These are phyloP conservation scores for Aegithalos caudatus DNA, from an alignment of 2,113 vertebrate species.

Conservation along the genomic window DNA sequence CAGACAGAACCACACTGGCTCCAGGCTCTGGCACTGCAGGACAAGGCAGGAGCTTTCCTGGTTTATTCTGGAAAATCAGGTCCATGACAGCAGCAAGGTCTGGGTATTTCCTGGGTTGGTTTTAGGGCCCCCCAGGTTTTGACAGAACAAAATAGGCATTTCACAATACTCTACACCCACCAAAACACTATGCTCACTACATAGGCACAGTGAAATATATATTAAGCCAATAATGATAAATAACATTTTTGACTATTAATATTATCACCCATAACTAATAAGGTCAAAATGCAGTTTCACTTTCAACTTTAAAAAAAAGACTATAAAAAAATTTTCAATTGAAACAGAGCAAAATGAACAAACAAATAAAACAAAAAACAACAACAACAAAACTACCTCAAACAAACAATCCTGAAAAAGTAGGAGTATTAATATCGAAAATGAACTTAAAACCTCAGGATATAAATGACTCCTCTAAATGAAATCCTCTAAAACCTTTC, in stretches of 20 bases:
- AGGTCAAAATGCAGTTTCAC: neutral
- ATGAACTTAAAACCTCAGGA: neutral
- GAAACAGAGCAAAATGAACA: neutral
- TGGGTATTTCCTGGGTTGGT: neutral
- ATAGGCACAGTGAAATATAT: neutral
- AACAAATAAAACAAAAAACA: neutral
- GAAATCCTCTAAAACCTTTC: neutral
- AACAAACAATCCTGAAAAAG: neutral
- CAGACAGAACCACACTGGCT: neutral
- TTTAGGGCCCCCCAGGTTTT: neutral
- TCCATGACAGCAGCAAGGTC: fast-evolving
- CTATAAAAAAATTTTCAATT: neutral
- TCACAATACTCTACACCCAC: neutral
- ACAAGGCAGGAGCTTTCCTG: neutral
- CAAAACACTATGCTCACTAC: neutral
- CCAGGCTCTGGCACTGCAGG: neutral
- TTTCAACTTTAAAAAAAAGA: neutral
- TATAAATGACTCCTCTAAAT: too few species aligned
- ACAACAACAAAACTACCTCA: neutral
- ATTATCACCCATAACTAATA: neutral
- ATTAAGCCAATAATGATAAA: neutral
- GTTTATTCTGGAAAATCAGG: neutral
- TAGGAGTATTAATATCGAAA: neutral
- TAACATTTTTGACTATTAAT: neutral
- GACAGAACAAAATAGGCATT: neutral